Conservation (phyloP, 1,140 invertebrate genomes). For the Musca domestica region DNA sequence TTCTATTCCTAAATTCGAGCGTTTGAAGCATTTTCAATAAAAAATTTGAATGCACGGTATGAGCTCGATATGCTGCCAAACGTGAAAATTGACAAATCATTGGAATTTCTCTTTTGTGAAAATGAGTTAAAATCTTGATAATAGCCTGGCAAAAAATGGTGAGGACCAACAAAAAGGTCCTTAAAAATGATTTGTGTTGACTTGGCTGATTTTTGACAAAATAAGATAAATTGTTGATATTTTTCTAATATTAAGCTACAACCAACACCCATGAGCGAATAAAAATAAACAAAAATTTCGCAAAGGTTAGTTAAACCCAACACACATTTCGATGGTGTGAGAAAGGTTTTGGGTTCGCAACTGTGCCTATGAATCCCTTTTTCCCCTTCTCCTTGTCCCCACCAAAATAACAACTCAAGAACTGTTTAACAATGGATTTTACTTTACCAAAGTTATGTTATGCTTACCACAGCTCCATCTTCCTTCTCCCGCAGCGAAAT, state of each 20-base stretch:
- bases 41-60: too few relatives aligned
- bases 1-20: too few relatives aligned
- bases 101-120: too few relatives aligned
- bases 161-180: neutral
- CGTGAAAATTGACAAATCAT: too few relatives aligned
- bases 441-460: conserved; percentile 11
- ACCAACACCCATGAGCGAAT: too few relatives aligned
- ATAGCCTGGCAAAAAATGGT: neutral
- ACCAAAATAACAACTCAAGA: too few relatives aligned
- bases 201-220: conserved; percentile 8
- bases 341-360: neutral
- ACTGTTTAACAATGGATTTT: conserved; percentile 7
- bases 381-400: too few relatives aligned
- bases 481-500: too few relatives aligned
- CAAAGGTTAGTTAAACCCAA: neutral
- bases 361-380: neutral
- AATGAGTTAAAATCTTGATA: conserved; percentile 8
- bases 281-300: conserved; percentile 12
- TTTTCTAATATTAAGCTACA: neutral
- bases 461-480: too few relatives aligned
- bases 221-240: conserved; percentile 14
- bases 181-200: conserved; percentile 6
- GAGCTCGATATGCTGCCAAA: too few relatives aligned
- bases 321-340: neutral
- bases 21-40: too few relatives aligned